phyloP scores from a whole-genome alignment of 2,888 invertebrate species.

The Parnassius glacialis region DNA sequence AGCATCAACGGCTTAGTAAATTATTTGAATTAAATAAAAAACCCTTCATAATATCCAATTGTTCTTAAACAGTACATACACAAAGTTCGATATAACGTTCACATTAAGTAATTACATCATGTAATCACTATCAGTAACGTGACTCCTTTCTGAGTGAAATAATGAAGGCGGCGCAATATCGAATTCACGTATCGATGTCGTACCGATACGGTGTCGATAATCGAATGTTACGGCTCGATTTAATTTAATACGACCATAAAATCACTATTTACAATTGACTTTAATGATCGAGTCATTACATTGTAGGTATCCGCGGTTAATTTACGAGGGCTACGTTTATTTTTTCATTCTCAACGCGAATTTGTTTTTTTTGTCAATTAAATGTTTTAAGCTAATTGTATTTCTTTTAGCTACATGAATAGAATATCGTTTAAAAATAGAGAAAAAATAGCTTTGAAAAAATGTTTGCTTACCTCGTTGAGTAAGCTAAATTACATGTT shows the following conservation, averaged over 20 bases:
- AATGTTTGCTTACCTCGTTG: too few species aligned
- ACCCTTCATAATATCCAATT: too few species aligned
- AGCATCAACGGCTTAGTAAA: too few species aligned
- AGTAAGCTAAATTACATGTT: too few species aligned
- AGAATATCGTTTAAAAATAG: too few species aligned
- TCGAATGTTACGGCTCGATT: slow-evolving; percentile 46
- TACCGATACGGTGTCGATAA: slow-evolving; percentile 46
- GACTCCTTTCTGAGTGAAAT: slow-evolving; percentile 12
- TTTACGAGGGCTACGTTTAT: neutral
- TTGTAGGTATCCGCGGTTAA: slow-evolving; percentile 21
- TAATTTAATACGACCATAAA: slow-evolving; percentile 60
- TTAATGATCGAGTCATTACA: slow-evolving; percentile 37
- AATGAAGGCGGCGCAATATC: slow-evolving; percentile 17
- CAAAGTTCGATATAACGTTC: slow-evolving; percentile 11
- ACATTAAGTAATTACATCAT: slow-evolving; percentile 13
- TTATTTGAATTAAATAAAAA: too few species aligned
- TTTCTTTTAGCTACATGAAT: too few species aligned
- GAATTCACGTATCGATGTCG: slow-evolving; percentile 33
- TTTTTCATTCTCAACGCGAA: neutral
- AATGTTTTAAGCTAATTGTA: too few species aligned
- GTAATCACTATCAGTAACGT: slow-evolving; percentile 19
- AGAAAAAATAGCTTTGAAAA: too few species aligned
- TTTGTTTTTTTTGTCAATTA: too few species aligned
- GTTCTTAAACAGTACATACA: too few species aligned
- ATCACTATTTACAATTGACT: slow-evolving; percentile 46